Base-by-base conservation (phyloP, 64 coral and sea anemone species). In the Catalaphyllia jardinei region DNA sequence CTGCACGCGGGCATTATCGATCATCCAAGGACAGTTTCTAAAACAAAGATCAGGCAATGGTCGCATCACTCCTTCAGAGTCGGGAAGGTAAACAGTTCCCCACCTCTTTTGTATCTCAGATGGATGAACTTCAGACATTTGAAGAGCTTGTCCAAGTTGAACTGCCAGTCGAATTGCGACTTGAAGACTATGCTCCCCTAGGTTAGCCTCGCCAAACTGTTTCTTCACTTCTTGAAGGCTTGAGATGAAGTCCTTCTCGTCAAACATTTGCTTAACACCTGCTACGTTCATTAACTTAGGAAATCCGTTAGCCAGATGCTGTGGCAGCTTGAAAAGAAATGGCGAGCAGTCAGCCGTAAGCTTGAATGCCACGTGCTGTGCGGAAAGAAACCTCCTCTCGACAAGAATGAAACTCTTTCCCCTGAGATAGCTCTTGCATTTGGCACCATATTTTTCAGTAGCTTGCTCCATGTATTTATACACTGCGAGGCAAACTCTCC, bases 21-120 rank as follows among this genome's bases (percentile, higher is more conserved):
- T 67, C 79, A 96, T 82, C 94, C 94, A 96, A 30, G 29, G 13
- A 39, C 91, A 96, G 71, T 96, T 75, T 64, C 69, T 87, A 30
- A 96, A 60, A 10, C 90, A 93, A 50, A 93, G 71, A 0, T 96
- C 69, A 8, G 18, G 10, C 46, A 88, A 11, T 12, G 76, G 67
- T 24, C 75, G 60, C 80, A 96, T 88, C 10, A 96, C 79, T 14
- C 75, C 39, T 7, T 63, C 16, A 28, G 91, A 86, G 62, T 92
- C 91, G 3, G 94, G 94, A 14, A 96, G 60, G n/a, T 79, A 90
- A 29, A 96, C 19, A 31, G 24, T 74, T 15, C 55, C 52, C 51
- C 38, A 31, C 13, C 69, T 35, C 2, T 60, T 19, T 15, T 73
- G 71, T 10, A 11, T 64, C 14, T 46, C 12, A 2, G 60, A 28